Percentiles rank a stretch among this genome's conserved stretches.
Conservation (phyloP, 2,888 invertebrate genomes). For the Galerucella calmariensis region DNA sequence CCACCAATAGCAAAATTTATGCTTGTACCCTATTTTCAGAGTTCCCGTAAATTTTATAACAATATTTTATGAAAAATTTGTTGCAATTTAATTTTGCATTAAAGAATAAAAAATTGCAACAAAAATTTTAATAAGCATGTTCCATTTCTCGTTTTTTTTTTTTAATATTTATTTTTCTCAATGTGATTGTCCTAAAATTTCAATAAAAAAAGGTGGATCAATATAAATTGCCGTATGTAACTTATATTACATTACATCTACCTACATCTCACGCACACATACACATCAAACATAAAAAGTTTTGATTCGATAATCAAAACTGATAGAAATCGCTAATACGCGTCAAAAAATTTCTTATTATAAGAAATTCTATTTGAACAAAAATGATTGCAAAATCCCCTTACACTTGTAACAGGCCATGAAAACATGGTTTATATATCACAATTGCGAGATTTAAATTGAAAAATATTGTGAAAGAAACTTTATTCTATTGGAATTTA, state of each 20-base stretch:
- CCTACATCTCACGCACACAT: constrained; percentile 7
- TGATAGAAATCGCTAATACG: background rate
- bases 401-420: constrained; percentile 43
- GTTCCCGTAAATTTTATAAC: too few species aligned
- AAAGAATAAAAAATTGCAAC: background rate
- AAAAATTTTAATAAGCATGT: background rate
- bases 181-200: constrained; percentile 21
- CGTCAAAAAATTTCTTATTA: constrained; percentile 16
- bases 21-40: too few species aligned
- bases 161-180: background rate
- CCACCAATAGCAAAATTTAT: too few species aligned
- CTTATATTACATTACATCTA: constrained; percentile 14
- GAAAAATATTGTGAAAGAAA: constrained; percentile 23
- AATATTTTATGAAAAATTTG: too few species aligned
- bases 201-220: background rate
- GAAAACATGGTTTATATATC: constrained; percentile 45
- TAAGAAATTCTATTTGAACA: constrained; percentile 23
- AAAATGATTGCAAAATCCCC: constrained; percentile 34
- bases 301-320: constrained; percentile 1
- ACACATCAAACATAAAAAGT: background rate
- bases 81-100: background rate
- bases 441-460: constrained; percentile 42
- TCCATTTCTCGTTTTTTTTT: background rate
- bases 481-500: background rate
- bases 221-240: background rate